Evolutionary conservation across 2,888 invertebrate genomes (phyloP), one percentile per base, ranked within the genome.

Genomic region (Ectemnius lituratus): DNA sequence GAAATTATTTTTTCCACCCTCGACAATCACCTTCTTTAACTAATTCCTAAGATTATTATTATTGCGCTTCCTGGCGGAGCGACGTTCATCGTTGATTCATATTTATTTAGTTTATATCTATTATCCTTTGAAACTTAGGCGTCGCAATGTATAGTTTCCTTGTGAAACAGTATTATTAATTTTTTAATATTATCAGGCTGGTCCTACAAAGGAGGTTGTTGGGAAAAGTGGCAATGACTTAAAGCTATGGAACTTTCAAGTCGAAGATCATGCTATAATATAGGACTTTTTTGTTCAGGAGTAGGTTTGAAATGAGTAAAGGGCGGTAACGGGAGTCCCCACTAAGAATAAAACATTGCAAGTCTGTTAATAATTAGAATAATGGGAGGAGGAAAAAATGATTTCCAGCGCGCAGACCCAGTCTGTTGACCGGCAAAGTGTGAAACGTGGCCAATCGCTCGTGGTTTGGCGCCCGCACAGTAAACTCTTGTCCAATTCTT

Each of bases 401-500:
- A 67, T 70, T 81, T 78, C 68, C 76, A 80, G 79, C 83, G 79
- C 73, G 62, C 75, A 79, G 80, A 73, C 63, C 37, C 69, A 45
- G 68, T 76, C 71, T 75, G 75, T 67, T 70, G 79, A 14, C n/a
- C 76, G 80, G 82, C 75, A 68, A 78, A 75, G 76, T 78, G 81
- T 80, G 83, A 86, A 85, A 86, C 83, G 85, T 88, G 85, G 89
- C 88, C 89, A 90, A 88, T 88, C 82, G 79, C 84, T 86, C 80
- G 84, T 81, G 77, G 76, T 73, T 88, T 89, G 90, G 89, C 89
- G 89, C 90, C 90, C 90, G 89, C 90, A 90, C 90, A 90, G 90
- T 90, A 89, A 88, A 90, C 89, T 90, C 90, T 90, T 90, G 90
- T 90, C 90, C 90, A 91, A 88, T 90, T 90, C 85, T 88, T 90